Evolutionary conservation across 2,113 vertebrate genomes (phyloP), one percentile per base, ranked within the genome.

Genomic region (Eulacestoma nigropectus): DNA sequence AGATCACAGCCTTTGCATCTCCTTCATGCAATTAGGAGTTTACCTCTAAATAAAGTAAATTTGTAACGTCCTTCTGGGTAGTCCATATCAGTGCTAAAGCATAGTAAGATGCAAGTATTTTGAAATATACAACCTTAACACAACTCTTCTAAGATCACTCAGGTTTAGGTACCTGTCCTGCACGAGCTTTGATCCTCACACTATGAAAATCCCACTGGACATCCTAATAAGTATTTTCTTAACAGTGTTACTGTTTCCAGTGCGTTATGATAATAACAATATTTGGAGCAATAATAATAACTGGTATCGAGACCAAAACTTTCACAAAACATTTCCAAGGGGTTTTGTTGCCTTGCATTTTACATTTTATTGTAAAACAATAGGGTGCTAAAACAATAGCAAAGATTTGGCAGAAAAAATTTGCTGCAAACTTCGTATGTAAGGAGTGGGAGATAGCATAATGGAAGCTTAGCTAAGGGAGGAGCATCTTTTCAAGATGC

Each of bases 1-100:
- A n/a, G n/a, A n/a, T n/a, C n/a, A 21, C 2, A 2, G 20, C 16
- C 5, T 75, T 83, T 33, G 50, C 10, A 13, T 39, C 3, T 64
- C 12, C 44, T 73, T 69, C 50, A 74, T 3, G 8, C 50, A 50
- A 89, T 77, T 67, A 9, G 67, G 18, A 50, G 14, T 77, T 44
- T 65, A 8, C 15, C 37, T 46, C 20, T 27, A 70, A 81, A 57
- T 37, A 37, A 39, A 47, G 4, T 7, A 85, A 57, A 80, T 27
- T 37, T 4, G 1, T 65, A 11, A 12, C 0, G 0, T 47, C 5
- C 6, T 75, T 55, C 14, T 84, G 19, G 12, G 16, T 41, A 25
- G 46, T 44, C 13, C 55, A 33, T 7, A 4, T 10, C 53, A 69
- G 6, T 41, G 13, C 11, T 67, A 55, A 60, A 46, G 7, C 1